Conservation (phyloP, 2,888 invertebrate genomes). For the Xestia xanthographa region DNA sequence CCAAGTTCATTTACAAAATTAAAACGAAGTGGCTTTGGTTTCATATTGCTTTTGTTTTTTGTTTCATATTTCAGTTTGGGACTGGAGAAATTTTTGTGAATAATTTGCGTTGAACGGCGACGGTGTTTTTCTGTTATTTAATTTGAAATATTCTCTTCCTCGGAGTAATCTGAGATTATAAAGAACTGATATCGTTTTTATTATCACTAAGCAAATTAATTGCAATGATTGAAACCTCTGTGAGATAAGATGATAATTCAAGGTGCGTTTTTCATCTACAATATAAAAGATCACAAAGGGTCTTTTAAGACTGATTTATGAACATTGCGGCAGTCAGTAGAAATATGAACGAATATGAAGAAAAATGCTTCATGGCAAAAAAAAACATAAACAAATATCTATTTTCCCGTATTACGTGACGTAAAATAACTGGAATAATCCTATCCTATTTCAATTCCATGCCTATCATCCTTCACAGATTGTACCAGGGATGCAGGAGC, state of each 20-base stretch:
- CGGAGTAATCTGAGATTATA: background rate
- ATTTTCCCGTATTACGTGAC: background rate
- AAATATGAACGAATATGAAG: background rate
- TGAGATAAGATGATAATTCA: background rate
- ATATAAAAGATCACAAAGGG: background rate
- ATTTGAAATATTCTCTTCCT: background rate
- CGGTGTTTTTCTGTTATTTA: background rate
- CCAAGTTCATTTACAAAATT: slow-evolving; percentile 57
- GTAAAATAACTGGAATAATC: slow-evolving; percentile 33
- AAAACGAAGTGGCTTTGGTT: slow-evolving; percentile 35
- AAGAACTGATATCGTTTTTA: background rate
- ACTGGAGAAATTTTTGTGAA: slow-evolving; percentile 7
- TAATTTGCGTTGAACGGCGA: background rate
- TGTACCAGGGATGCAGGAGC: slow-evolving; percentile 21
- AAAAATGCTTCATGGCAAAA: background rate
- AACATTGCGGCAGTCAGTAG: background rate
- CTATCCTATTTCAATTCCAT: slow-evolving; percentile 31
- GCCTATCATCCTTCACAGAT: slow-evolving; percentile 11
- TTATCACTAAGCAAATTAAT: background rate
- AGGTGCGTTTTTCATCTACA: background rate
- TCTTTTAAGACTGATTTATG: background rate
- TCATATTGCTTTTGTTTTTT: slow-evolving; percentile 35
- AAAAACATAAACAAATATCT: background rate
- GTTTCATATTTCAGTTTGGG: slow-evolving; percentile 17
- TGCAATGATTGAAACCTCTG: background rate